Evolutionary conservation across 2,113 vertebrate species (phyloP), one percentile per base, ranked within the genome.

Genomic region (Ginglymostoma cirratum): DNA sequence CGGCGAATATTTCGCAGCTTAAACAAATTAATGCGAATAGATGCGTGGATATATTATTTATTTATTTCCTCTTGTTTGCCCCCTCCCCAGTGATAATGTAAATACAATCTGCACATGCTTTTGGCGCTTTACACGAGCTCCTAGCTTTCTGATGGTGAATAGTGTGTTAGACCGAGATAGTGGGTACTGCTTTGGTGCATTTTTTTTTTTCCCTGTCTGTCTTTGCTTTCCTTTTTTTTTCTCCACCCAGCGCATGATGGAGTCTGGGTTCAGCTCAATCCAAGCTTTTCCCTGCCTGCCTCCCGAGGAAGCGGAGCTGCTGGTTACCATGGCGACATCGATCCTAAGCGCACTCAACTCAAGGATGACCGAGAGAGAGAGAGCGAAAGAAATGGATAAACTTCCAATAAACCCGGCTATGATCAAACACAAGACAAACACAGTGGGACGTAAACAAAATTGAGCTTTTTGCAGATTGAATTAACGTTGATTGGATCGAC

Each of bases 1-100:
- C 92, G 38, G 19, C 90, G 24, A 67, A 94, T 21, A 30, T 95
- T 76, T 95, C 23, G 94, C 30, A 45, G 94, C 69, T 72, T 72
- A 95, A 95, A 48, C 94, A 95, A 95, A 95, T 95, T 45, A 95
- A 45, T 95, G 70, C 94, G 94, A 48, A 76, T 48, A 72, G 42
- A 95, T 12, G 94, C 67, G 45, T 48, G 94, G 94, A 95, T 70
- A 94, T 30, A 94, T 70, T 27, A 72, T 95, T 70, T 69, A 95
- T 72, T 95, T 30, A 5, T 95, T 72, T 70, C 94, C 94, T 52
- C 94, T 45, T 95, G 94, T 72, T 55, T 3, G 12, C 52, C 42
- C 67, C 67, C 61, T 17, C 30, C 30, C 92, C 38, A 61, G 55
- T 61, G 55, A 61, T 10, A 61, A 8, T 70, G 94, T 95, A 95